Evolutionary conservation across 2,888 invertebrate genomes (phyloP).

Genomic region (Anorthoa munda): DNA sequence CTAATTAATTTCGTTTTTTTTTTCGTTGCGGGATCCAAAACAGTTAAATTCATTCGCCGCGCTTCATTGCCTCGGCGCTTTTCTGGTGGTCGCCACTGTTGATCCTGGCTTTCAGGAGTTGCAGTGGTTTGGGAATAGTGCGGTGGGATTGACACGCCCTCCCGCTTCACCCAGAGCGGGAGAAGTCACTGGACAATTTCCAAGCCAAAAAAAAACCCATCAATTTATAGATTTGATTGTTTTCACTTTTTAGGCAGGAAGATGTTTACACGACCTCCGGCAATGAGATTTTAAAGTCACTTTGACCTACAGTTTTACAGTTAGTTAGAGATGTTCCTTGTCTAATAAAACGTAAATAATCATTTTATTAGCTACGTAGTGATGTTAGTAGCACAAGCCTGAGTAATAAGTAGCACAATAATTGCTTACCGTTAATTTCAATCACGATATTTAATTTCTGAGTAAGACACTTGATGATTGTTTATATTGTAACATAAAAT

Average conservation of each 20-base stretch:
- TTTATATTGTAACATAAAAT: constrained; percentile 19
- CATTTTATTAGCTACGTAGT: constrained; percentile 46
- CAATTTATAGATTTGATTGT: not conserved
- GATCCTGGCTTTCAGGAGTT: too few species aligned
- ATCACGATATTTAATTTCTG: constrained; percentile 40
- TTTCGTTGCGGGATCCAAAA: too few species aligned
- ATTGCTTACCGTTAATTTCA: constrained; percentile 54
- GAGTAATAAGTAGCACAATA: constrained; percentile 43
- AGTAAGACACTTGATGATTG: constrained; percentile 28
- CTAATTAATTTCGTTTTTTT: too few species aligned
- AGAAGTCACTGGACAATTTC: too few species aligned
- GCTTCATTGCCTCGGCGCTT: too few species aligned
- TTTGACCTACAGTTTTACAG: constrained; percentile 40
- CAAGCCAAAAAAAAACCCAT: too few species aligned
- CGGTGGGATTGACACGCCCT: too few species aligned
- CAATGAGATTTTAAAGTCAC: constrained; percentile 22
- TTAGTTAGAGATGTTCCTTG: constrained; percentile 47
- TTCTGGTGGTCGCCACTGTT: too few species aligned
- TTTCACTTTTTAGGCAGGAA: constrained; percentile 16
- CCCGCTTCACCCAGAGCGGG: too few species aligned
- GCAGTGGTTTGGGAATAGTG: too few species aligned
- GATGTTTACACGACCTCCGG: constrained; percentile 5
- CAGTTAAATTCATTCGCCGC: too few species aligned
- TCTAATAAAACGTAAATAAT: constrained; percentile 38
- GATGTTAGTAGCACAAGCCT: constrained; percentile 38